Base-by-base conservation (phyloP, 2,888 invertebrate genomes). In the Cephonodes hylas region DNA sequence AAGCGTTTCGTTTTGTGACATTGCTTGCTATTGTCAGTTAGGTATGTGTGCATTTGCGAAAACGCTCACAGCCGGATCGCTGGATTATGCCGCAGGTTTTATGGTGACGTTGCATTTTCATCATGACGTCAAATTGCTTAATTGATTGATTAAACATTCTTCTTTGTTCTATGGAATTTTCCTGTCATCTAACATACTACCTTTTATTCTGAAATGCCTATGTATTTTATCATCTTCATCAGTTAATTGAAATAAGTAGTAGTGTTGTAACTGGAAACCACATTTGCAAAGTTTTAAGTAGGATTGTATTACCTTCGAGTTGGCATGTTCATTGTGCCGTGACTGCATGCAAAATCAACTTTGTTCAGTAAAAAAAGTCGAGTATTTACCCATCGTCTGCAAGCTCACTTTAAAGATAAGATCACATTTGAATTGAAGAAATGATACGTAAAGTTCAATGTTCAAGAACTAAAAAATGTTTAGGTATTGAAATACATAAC, bases 11-110 rank as follows among this genome's bases (percentile, higher is more conserved):
- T 60, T 59, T 61, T 84, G 80, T 81, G 73, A 71, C 73, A 76
- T 72, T 76, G 68, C 73, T 75, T 70, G 72, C 72, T 72, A 73
- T 74, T 70, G 74, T 74, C 73, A 72, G 71, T 77, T 77, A 78
- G 73, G 73, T 75, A 74, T 78, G 62, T 78, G 79, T 74, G 76
- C 74, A 79, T 86, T 83, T 81, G 79, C 80, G 81, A 74, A 75
- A 79, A 85, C 81, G 76, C 83, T 83, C 80, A 83, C 76, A 79
- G 81, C 76, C 81, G 80, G 75, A 77, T 75, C 75, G 70, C 71
- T 73, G 70, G 71, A 69, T 73, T 73, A 71, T 69, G 66, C 69
- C 27, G 62, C 67, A 69, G 70, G 75, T 72, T 71, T 67, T 67
- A 38, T 57, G 62, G 31, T 71, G 73, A 66, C 70, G 66, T 71